Evolutionary conservation across 1,140 invertebrate species (phyloP).

Genomic region (Zaprionus davidi): DNA sequence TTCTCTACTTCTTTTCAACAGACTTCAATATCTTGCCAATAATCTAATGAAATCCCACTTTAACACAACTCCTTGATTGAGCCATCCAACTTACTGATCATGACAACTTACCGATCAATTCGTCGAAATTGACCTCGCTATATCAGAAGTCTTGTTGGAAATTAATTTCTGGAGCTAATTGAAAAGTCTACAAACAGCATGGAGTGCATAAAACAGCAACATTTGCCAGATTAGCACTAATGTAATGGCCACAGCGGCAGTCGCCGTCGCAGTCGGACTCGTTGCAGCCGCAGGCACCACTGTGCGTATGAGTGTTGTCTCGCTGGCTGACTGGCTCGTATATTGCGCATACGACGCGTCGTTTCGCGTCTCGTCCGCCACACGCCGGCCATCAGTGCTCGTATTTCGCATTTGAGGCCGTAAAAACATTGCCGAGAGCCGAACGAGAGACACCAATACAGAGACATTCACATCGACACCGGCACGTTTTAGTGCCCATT

Average conservation of each 20-base stretch:
- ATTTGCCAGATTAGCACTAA: constrained; percentile 12
- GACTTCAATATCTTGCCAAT: background rate
- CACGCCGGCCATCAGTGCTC: constrained; percentile 54
- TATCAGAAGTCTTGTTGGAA: background rate
- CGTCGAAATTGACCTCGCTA: background rate
- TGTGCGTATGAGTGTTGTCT: constrained; percentile 66
- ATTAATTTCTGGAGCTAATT: constrained; percentile 1
- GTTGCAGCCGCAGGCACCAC: constrained; percentile 34
- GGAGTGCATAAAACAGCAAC: constrained; percentile 47
- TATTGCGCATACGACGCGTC: constrained; percentile 70
- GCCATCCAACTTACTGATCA: background rate
- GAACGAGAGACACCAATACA: constrained; percentile 17
- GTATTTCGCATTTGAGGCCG: constrained; percentile 66
- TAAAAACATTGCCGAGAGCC: constrained; percentile 38
- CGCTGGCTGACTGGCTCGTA: constrained; percentile 25
- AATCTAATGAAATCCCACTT: background rate
- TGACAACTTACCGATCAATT: background rate
- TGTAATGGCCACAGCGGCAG: background rate
- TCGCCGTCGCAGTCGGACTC: background rate
- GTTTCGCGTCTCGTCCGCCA: constrained; percentile 40
- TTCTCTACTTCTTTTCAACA: too few relatives aligned
- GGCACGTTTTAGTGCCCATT: constrained; percentile 84
- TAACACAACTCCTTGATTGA: background rate
- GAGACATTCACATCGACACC: constrained; percentile 62
- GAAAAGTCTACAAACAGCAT: constrained; percentile 33